These are phyloP conservation scores for Sipha flava DNA, from an alignment of 1,140 invertebrate species.

Conservation along the genomic window DNA sequence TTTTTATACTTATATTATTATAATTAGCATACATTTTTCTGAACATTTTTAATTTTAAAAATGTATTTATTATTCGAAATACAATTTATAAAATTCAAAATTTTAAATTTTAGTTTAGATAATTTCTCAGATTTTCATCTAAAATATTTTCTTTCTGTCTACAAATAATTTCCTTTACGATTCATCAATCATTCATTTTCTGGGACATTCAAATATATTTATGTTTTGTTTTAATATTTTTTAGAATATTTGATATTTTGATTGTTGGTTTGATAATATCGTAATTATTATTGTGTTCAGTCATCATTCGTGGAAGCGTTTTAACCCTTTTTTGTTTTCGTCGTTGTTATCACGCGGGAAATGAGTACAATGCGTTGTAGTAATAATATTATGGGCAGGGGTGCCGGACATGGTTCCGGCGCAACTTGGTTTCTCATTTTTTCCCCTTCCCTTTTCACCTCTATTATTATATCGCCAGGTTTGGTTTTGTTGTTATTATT, in stretches of 20 bases:
- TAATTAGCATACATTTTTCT: too few relatives aligned
- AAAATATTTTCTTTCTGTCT: too few relatives aligned
- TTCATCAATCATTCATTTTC: too few relatives aligned
- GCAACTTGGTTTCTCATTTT: conserved; percentile 18
- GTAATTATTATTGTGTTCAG: conserved; percentile 3
- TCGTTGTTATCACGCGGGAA: not conserved
- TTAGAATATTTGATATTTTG: not conserved
- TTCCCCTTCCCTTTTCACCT: not conserved
- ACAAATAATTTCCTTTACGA: not conserved
- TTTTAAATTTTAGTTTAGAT: too few relatives aligned
- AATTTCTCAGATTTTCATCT: too few relatives aligned
- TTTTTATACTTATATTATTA: too few relatives aligned
- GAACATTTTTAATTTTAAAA: too few relatives aligned
- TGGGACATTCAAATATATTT: not conserved
- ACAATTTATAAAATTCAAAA: too few relatives aligned
- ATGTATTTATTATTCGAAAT: too few relatives aligned
- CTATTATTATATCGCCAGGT: conserved; percentile 19
- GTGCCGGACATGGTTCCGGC: not conserved
- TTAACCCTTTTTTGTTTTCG: not conserved
- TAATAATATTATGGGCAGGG: not conserved
- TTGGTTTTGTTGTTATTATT: conserved; percentile 21
- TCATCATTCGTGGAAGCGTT: not conserved
- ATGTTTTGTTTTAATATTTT: too few relatives aligned
- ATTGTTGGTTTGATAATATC: not conserved
- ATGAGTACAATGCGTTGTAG: not conserved